A percentile compares a stretch with the other conserved stretches of the same genome.
Conservation (phyloP, 2,113 vertebrate species). For the Oncorhynchus masou region DNA sequence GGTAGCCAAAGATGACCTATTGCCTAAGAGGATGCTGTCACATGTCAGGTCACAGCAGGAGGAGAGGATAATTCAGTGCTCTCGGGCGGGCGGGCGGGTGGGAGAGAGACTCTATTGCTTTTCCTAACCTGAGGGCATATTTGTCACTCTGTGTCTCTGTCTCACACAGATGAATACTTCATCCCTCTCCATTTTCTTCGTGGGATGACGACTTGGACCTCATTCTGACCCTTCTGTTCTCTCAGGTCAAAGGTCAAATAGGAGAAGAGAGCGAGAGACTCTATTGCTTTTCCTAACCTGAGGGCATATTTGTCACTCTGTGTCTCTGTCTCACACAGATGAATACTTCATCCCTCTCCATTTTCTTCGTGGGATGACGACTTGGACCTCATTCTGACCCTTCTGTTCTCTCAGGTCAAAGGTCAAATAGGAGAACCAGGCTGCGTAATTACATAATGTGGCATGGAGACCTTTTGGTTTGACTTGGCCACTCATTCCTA, state of each 20-base stretch:
- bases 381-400: slow-evolving; percentile 62
- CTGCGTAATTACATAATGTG: slow-evolving; percentile 61
- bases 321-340: slow-evolving; percentile 32
- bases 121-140: slow-evolving; percentile 48
- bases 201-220: slow-evolving; percentile 60
- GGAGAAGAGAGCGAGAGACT: slow-evolving; percentile 41
- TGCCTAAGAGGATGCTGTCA: slow-evolving; percentile 24
- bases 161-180: slow-evolving; percentile 46
- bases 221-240: slow-evolving; percentile 47
- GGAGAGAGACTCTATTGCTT: slow-evolving; percentile 26
- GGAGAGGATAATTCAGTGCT: slow-evolving; percentile 34
- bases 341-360: slow-evolving; percentile 41
- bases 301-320: slow-evolving; percentile 35
- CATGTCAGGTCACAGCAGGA: slow-evolving; percentile 26
- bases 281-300: slow-evolving; percentile 51
- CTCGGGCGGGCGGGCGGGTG: not conserved
- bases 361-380: slow-evolving; percentile 53
- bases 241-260: slow-evolving; percentile 45
- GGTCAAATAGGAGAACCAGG: slow-evolving; percentile 45
- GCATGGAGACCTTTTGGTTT: slow-evolving; percentile 65
- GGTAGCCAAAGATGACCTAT: slow-evolving; percentile 42
- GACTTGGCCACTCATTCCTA: slow-evolving; percentile 32
- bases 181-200: slow-evolving; percentile 46
- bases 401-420: slow-evolving; percentile 42
- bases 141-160: slow-evolving; percentile 9